Conservation (phyloP, 2,113 vertebrate genomes). For the Irena cyanogastra region DNA sequence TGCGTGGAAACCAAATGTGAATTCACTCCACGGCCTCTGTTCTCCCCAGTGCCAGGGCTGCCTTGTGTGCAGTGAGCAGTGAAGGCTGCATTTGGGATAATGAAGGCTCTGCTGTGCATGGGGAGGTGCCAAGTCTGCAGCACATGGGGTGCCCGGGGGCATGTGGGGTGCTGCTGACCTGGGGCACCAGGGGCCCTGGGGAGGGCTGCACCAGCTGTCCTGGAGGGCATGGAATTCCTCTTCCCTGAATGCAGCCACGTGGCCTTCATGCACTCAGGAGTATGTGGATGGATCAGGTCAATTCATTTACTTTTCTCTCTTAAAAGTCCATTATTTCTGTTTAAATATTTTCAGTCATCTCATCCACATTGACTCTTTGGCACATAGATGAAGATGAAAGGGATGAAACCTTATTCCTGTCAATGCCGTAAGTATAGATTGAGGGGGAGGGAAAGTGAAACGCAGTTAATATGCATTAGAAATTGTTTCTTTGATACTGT, state of each 20-base stretch:
- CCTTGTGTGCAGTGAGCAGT: neutral
- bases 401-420: neutral
- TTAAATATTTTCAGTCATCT: neutral
- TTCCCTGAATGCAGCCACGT: neutral
- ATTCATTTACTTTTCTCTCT: neutral
- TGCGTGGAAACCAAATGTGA: neutral
- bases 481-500: neutral
- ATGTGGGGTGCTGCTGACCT: neutral
- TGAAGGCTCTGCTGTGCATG: no score
- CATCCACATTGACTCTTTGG: neutral
- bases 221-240: neutral
- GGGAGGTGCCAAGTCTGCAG: neutral
- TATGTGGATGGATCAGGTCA: neutral
- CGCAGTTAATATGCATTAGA: neutral
- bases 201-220: neutral
- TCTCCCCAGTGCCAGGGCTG: neutral
- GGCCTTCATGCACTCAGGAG: neutral
- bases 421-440: neutral
- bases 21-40: neutral
- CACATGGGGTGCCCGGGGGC: accelerated
- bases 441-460: neutral
- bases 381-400: neutral
- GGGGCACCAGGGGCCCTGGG: neutral
- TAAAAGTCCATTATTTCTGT: neutral
- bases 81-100: neutral